Evolutionary conservation across 2,888 invertebrate genomes (phyloP), one percentile per base, ranked within the genome.

Genomic region (Oasisia sp.): DNA sequence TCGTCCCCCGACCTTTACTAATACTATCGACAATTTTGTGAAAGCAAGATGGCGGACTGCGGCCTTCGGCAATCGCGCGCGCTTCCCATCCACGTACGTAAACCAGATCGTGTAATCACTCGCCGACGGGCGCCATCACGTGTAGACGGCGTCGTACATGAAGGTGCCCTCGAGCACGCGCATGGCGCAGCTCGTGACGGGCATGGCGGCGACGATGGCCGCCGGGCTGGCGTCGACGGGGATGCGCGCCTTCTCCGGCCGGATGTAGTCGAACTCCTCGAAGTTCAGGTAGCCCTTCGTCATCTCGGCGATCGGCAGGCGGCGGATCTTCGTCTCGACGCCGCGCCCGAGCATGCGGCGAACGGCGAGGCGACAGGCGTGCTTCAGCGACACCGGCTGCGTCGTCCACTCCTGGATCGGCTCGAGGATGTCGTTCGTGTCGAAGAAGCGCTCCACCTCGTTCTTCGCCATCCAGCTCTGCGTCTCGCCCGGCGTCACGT

Each of bases 401-500:
- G 32, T 89, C 89, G 44, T 92, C 92, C 92, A 93, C 58, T 90
- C 89, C 38, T 44, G 8, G 45, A 93, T 89, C 9, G 92, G 92
- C 19, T 50, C 56, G 14, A 92, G 32, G 19, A 92, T 58, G 38
- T 89, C 89, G 45, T 38, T 19, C n/a, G n/a, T 45, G 58, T 93
- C 90, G 91, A 74, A 92, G 92, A 93, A 93, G 32, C 74, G 32
- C n/a, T 92, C 56, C 32, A 92, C 50, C 89, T 93, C 89, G 90
- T 90, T 90, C 91, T 91, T 91, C 89, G 91, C 56, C 50, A 92
- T 92, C 93, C 93, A 93, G 90, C 44, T 90, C 90, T 90, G 90
- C 90, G 32, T 44, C 90, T 90, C 90, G 90, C 44, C 44, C 32
- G 74, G 74, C 74, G 74, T 74, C 74, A 74, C 74, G 74, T n/a